These are phyloP conservation scores for Aplysina aerophoba DNA, from an alignment of 37 sponge, comb jelly and placozoan species.

Conservation along the genomic window DNA sequence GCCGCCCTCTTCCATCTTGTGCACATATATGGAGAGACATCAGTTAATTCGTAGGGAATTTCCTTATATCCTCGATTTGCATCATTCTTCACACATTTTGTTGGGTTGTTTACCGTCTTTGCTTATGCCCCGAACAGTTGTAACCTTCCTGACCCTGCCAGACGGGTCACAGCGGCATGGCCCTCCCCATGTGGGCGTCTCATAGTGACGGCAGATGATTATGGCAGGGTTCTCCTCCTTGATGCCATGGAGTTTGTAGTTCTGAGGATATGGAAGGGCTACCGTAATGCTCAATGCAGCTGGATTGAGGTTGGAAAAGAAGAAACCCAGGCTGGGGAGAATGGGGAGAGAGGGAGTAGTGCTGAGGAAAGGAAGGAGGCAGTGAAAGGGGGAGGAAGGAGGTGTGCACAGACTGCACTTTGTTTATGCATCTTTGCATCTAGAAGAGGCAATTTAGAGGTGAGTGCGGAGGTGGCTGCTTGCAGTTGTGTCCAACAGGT, in stretches of 20 bases:
- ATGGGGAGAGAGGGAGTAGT: too few relatives aligned
- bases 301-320: constrained; percentile 63
- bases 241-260: constrained; percentile 42
- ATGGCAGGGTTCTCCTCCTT: constrained; percentile 78
- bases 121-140: too few relatives aligned
- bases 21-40: too few relatives aligned
- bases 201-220: constrained; percentile 30
- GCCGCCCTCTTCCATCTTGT: too few relatives aligned
- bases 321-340: background rate
- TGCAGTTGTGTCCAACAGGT: background rate
- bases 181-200: constrained; percentile 36
- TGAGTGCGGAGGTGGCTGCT: background rate
- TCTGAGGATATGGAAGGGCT: constrained; percentile 53
- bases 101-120: background rate
- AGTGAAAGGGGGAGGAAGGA: too few relatives aligned
- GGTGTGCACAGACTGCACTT: constrained; percentile 42
- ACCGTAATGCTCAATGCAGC: constrained; percentile 90
- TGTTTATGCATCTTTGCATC: constrained; percentile 80
- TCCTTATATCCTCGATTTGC: too few relatives aligned
- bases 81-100: too few relatives aligned
- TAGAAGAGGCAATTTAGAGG: constrained; percentile 84
- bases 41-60: too few relatives aligned
- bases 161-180: constrained; percentile 3
- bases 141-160: constrained; percentile 13
- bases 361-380: too few relatives aligned